These are phyloP conservation scores for Drosophila setosimentum DNA, from an alignment of 2,888 invertebrate genomes.

Conservation along the genomic window DNA sequence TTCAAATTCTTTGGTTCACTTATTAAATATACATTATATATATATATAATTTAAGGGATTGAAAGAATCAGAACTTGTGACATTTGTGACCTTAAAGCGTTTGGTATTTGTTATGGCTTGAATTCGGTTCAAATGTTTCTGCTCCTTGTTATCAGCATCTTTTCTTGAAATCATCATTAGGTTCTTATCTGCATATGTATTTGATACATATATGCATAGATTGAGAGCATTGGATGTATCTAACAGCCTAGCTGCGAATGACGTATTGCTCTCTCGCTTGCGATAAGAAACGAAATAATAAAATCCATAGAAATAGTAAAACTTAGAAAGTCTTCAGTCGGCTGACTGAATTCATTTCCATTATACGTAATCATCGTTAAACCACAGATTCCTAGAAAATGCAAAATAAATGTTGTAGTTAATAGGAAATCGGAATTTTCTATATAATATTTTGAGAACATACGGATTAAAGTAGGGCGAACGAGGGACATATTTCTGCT, in stretches of 20 bases:
- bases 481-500: conserved; percentile 37
- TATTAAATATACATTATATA: neutral
- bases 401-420: neutral
- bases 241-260: conserved; percentile 2
- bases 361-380: conserved; percentile 17
- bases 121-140: neutral
- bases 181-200: neutral
- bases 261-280: neutral
- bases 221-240: neutral
- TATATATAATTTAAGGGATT: neutral
- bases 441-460: conserved; percentile 14
- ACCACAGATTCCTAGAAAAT: conserved; percentile 48
- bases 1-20: neutral
- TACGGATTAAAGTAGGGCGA: conserved; percentile 50
- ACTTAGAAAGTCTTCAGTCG: neutral
- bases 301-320: neutral
- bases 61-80: neutral
- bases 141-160: neutral
- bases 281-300: conserved; percentile 3
- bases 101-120: too few relatives aligned
- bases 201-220: neutral
- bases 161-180: neutral
- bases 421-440: neutral
- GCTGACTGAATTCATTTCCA: neutral
- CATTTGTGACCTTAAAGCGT: neutral